Evolutionary conservation across 2,888 invertebrate species (phyloP).

Genomic region (Sinhomidia bicolor): DNA sequence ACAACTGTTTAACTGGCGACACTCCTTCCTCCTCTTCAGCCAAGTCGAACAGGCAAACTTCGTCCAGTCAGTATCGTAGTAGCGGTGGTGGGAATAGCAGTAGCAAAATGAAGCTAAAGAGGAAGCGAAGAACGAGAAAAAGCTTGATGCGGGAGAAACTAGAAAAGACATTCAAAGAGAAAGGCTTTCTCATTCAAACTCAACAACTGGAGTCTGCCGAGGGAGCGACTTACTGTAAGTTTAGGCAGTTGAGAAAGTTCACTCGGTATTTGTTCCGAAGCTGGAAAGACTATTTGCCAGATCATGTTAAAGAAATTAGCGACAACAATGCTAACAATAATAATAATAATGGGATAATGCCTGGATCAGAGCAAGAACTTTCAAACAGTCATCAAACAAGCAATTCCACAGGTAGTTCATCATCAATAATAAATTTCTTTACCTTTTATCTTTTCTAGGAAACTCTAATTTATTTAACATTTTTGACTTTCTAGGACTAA

Average conservation of each 20-base stretch:
- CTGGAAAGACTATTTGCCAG: conserved; percentile 96
- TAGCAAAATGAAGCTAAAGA: conserved; percentile 82
- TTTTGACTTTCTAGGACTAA: neutral
- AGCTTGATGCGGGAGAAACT: conserved; percentile 93
- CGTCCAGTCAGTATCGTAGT: neutral
- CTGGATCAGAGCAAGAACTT: neutral
- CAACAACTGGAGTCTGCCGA: conserved; percentile 96
- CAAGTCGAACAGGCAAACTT: neutral
- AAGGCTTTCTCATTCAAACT: conserved; percentile 95
- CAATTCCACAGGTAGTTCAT: conserved; percentile 14
- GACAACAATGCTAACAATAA: conserved; percentile 47
- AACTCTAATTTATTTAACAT: neutral
- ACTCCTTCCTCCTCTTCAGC: neutral
- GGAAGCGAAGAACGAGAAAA: conserved; percentile 89
- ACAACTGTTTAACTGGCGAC: conserved; percentile 57
- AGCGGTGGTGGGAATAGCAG: conserved; percentile 6
- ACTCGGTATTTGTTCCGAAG: conserved; percentile 94
- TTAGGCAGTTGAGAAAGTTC: conserved; percentile 93
- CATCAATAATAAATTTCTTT: neutral
- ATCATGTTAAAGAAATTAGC: conserved; percentile 84
- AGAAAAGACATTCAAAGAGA: conserved; percentile 95
- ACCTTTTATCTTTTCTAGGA: neutral
- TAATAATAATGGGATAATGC: neutral
- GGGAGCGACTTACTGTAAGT: conserved; percentile 96
- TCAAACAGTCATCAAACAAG: neutral